A percentile compares a stretch with the other conserved stretches of the same genome.
phyloP scores from a whole-genome alignment of 1,140 invertebrate species.

The Triops cancriformis region DNA sequence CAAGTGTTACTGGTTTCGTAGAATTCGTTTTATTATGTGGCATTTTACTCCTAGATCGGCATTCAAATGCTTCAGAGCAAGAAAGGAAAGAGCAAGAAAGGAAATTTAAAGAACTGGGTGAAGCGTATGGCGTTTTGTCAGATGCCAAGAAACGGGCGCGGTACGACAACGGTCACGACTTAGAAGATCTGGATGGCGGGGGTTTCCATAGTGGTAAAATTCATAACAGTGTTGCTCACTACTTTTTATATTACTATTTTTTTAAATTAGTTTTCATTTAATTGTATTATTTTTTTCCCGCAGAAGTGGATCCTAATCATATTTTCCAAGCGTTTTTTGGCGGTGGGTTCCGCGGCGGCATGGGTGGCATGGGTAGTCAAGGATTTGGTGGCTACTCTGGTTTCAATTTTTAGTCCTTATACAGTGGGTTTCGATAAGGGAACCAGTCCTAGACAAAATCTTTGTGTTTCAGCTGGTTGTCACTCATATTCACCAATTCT shows the following conservation, averaged over 20 bases:
- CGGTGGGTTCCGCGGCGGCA: slow-evolving; percentile 38
- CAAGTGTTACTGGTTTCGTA: slow-evolving; percentile 5
- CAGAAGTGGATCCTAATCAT: slow-evolving; percentile 63
- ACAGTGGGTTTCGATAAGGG: slow-evolving; percentile 30
- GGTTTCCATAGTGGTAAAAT: slow-evolving; percentile 30
- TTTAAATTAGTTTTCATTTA: too few relatives aligned
- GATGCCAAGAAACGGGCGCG: slow-evolving; percentile 83
- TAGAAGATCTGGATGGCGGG: slow-evolving; percentile 54
- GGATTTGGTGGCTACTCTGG: slow-evolving; percentile 41
- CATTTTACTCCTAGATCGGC: slow-evolving; percentile 56
- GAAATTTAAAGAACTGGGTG: slow-evolving; percentile 94
- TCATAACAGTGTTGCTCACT: slow-evolving; percentile 14
- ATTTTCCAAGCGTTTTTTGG: slow-evolving; percentile 73
- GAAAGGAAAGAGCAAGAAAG: slow-evolving; percentile 84
- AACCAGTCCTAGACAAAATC: background rate
- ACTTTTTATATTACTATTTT: slow-evolving; percentile 27
- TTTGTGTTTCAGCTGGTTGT: background rate
- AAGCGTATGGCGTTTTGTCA: slow-evolving; percentile 90
- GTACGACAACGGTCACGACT: slow-evolving; percentile 87
- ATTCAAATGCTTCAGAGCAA: slow-evolving; percentile 70
- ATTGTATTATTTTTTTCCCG: too few relatives aligned
- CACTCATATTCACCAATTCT: background rate
- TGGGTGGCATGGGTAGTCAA: slow-evolving; percentile 41
- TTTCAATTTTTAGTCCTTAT: slow-evolving; percentile 59
- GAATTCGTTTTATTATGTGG: background rate